A percentile compares a stretch with the other conserved stretches of the same genome.
These are phyloP conservation scores for Hyperopisus bebe DNA, from an alignment of 2,113 vertebrate species.

Conservation along the genomic window DNA sequence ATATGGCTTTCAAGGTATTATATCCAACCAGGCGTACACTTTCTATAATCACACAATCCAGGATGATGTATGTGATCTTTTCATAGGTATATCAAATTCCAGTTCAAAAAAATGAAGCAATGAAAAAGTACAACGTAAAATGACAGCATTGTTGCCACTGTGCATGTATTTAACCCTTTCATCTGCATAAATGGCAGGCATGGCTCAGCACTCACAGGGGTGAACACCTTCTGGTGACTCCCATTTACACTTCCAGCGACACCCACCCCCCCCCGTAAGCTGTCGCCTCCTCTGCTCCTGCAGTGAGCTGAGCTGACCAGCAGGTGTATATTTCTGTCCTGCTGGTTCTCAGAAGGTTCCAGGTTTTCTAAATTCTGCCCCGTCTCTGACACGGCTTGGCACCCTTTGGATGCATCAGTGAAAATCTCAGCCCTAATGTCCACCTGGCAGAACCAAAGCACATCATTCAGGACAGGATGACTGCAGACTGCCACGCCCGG, in stretches of 20 bases:
- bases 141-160: neutral
- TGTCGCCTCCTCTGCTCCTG: neutral
- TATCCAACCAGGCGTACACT: neutral
- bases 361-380: neutral
- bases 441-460: neutral
- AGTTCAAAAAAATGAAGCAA: neutral
- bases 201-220: neutral
- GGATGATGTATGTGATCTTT: neutral
- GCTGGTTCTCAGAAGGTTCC: neutral
- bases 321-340: neutral
- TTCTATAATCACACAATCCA: neutral
- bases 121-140: neutral
- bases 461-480: neutral
- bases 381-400: neutral
- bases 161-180: neutral
- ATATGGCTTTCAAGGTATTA: neutral
- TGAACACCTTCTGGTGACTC: neutral
- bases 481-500: constrained; percentile 14
- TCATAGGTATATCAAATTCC: neutral
- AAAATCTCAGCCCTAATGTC: neutral
- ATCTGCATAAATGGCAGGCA: neutral
- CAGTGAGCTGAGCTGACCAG: neutral
- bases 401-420: constrained; percentile 20
- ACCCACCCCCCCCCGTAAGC: neutral
- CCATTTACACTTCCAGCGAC: neutral